A percentile compares a stretch with the other conserved stretches of the same genome.
Conservation (phyloP, 2,797 vertebrate species). For the Poeciliopsis gracilis region DNA sequence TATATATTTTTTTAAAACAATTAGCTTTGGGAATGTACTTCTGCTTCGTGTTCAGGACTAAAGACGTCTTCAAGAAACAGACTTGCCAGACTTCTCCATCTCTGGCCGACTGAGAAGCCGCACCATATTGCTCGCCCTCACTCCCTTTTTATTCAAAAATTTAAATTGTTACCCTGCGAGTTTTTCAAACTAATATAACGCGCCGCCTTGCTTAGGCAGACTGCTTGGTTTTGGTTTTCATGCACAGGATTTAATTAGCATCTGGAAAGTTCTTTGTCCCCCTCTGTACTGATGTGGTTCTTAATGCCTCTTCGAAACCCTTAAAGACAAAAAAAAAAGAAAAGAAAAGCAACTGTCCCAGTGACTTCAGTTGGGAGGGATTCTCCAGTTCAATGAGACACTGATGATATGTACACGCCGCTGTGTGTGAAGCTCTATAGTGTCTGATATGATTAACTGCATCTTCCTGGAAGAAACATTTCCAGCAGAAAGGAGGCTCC, state of each 20-base stretch:
- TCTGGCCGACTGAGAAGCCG: not conserved
- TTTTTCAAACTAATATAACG: not conserved
- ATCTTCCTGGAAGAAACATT: slow-evolving; percentile 18
- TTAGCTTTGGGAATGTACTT: not conserved
- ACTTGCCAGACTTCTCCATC: not conserved
- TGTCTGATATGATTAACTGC: slow-evolving; percentile 24
- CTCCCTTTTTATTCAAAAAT: not conserved
- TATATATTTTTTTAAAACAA: not conserved
- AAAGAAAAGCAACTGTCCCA: not conserved
- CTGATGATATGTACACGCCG: slow-evolving; percentile 15
- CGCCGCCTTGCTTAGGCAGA: not conserved
- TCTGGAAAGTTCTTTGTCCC: not conserved
- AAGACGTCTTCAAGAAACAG: not conserved
- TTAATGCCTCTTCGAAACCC: not conserved
- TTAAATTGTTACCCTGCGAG: not conserved
- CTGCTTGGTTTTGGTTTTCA: not conserved
- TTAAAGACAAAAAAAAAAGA: not conserved
- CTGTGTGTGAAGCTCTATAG: not conserved
- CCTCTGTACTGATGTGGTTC: slow-evolving; percentile 4
- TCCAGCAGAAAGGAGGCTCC: slow-evolving; percentile 21
- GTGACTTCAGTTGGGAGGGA: no score
- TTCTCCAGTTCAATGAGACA: no score
- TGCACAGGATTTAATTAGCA: not conserved
- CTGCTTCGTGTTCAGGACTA: not conserved
- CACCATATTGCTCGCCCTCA: not conserved